A percentile compares a stretch with the other conserved stretches of the same genome.
Conservation (phyloP, 1,140 invertebrate species). For the Drosophila sucinea region DNA sequence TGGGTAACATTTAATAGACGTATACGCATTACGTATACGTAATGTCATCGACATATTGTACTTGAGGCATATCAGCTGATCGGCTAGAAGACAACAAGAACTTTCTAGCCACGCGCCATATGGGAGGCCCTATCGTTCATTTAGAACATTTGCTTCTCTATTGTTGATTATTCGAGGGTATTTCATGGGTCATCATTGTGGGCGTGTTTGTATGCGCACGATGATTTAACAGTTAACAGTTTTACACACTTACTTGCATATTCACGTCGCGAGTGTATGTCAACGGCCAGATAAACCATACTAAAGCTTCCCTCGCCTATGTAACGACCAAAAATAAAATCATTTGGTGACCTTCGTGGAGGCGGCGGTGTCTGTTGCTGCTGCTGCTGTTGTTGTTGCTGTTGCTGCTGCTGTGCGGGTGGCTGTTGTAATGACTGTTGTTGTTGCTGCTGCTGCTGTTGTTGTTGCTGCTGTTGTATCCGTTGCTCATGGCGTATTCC, state of each 20-base stretch:
- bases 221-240: constrained; percentile 3
- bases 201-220: neutral
- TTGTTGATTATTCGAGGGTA: too few relatives aligned
- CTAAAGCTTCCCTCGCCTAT: constrained; percentile 99
- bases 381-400: constrained; percentile 31
- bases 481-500: constrained; percentile 40
- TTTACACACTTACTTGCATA: constrained; percentile 93
- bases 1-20: too few relatives aligned
- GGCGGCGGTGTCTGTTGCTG: constrained; percentile 79
- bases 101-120: too few relatives aligned
- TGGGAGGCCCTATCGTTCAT: too few relatives aligned
- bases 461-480: constrained; percentile 26
- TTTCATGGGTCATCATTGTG: too few relatives aligned
- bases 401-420: constrained; percentile 20
- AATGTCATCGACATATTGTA: too few relatives aligned
- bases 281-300: constrained; percentile 96
- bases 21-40: too few relatives aligned
- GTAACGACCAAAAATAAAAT: constrained; percentile 97
- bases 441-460: constrained; percentile 30
- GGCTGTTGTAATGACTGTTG: constrained; percentile 36
- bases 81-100: too few relatives aligned
- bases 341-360: constrained; percentile 90
- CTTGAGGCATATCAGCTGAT: too few relatives aligned
- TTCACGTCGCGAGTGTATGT: constrained; percentile 93
- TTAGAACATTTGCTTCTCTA: too few relatives aligned